Conservation (phyloP, 2,797 vertebrate genomes). For the Synanceia verrucosa region DNA sequence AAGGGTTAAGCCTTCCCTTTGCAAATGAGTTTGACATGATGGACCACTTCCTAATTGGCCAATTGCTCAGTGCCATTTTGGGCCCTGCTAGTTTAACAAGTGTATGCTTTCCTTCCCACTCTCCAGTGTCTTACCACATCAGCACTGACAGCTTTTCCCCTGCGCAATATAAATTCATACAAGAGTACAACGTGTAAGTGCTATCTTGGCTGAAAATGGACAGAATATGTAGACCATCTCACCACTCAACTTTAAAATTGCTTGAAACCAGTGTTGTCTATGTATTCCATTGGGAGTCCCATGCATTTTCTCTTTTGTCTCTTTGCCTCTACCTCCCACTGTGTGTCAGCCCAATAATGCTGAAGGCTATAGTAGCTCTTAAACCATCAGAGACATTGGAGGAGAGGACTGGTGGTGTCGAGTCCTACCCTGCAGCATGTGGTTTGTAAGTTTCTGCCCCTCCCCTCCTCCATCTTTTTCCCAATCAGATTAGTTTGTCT, state of each 20-base stretch:
- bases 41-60: constrained; percentile 82
- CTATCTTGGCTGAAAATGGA: constrained; percentile 1
- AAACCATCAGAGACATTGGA: constrained; percentile 67
- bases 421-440: constrained; percentile 78
- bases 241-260: not conserved
- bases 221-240: constrained; percentile 13
- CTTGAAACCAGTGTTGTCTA: constrained; percentile 15
- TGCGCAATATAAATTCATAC: not conserved
- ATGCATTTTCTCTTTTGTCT: constrained; percentile 29
- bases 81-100: constrained; percentile 72
- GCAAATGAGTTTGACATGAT: constrained; percentile 84
- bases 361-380: constrained; percentile 67
- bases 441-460: constrained; percentile 66
- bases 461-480: constrained; percentile 66
- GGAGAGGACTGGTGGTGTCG: constrained; percentile 64
- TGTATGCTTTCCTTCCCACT: constrained; percentile 58
- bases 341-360: constrained; percentile 51
- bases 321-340: constrained; percentile 43
- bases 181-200: not conserved
- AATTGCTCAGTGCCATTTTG: constrained; percentile 71
- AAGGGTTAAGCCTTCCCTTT: constrained; percentile 83
- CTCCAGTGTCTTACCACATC: constrained; percentile 39
- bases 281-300: constrained; percentile 11
- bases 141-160: not conserved
- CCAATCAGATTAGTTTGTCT: constrained; percentile 77